These are phyloP conservation scores for Bergia sp. DNA, from an alignment of 92 coral and sea anemone species.

Conservation along the genomic window DNA sequence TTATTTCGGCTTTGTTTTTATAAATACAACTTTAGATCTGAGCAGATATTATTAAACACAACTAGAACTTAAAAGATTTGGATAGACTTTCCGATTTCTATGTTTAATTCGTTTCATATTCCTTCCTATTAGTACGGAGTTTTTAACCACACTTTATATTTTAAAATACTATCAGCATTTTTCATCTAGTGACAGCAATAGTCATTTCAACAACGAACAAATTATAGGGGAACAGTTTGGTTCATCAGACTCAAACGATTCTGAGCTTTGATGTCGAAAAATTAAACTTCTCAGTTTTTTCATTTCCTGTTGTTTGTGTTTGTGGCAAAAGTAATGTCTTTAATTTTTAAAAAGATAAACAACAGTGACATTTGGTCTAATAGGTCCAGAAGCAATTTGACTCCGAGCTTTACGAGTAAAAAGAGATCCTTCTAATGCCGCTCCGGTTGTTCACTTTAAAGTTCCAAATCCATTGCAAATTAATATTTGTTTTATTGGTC, in stretches of 20 bases:
- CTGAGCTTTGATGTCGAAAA: slow-evolving; percentile 1
- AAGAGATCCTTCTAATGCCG: neutral
- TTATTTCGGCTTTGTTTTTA: no score
- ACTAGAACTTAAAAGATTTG: neutral
- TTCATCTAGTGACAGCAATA: neutral
- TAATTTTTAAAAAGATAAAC: slow-evolving; percentile 19
- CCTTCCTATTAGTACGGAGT: neutral
- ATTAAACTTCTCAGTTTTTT: neutral
- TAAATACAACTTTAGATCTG: neutral
- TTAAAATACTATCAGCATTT: neutral
- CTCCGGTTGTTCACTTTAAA: neutral
- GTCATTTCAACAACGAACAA: neutral
- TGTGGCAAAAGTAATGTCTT: neutral
- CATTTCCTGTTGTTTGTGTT: slow-evolving; percentile 31
- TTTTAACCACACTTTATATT: neutral
- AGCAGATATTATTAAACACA: neutral
- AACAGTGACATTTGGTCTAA: neutral
- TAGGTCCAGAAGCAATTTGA: neutral
- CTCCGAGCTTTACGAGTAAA: neutral
- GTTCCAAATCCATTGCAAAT: neutral
- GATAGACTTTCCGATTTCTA: neutral
- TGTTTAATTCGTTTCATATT: neutral
- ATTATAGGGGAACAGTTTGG: neutral
- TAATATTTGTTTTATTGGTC: no score
- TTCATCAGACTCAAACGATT: neutral